Percentiles rank a stretch among this genome's conserved stretches.
Evolutionary conservation across 2,888 invertebrate species (phyloP).

Genomic region (Kryphioiulus occultus): DNA sequence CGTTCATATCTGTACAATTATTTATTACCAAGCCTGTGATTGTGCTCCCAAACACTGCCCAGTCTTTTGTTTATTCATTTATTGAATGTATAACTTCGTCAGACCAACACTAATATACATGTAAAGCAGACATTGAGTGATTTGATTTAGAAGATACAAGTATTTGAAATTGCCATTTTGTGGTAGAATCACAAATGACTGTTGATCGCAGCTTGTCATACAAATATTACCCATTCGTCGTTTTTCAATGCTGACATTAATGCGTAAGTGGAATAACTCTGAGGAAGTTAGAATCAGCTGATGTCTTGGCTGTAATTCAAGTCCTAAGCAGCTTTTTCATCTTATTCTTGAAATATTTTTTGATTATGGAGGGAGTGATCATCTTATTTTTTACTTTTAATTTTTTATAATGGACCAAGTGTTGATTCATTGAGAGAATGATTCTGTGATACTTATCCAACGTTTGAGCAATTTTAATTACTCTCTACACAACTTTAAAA

Average conservation of each 20-base stretch:
- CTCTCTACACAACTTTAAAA: not conserved
- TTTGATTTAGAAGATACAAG: no score
- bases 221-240: not conserved
- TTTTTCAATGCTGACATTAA: not conserved
- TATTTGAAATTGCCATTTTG: not conserved
- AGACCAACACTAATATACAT: not conserved
- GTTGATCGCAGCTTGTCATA: not conserved
- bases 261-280: not conserved
- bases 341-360: not conserved
- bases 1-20: not conserved
- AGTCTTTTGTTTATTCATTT: not conserved
- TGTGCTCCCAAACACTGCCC: constrained; percentile 33
- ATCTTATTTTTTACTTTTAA: constrained; percentile 26
- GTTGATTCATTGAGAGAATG: constrained; percentile 22
- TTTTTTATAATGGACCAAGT: constrained; percentile 33
- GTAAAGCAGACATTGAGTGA: not conserved
- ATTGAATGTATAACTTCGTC: not conserved
- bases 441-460: constrained; percentile 40
- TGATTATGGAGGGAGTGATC: constrained; percentile 10
- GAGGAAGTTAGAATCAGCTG: not conserved
- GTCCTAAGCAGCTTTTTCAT: constrained; percentile 18
- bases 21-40: not conserved
- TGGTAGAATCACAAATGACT: not conserved
- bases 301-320: not conserved
- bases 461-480: not conserved